phyloP scores from a whole-genome alignment of 2,113 vertebrate genomes.

The Eretmodus cyanostictus region DNA sequence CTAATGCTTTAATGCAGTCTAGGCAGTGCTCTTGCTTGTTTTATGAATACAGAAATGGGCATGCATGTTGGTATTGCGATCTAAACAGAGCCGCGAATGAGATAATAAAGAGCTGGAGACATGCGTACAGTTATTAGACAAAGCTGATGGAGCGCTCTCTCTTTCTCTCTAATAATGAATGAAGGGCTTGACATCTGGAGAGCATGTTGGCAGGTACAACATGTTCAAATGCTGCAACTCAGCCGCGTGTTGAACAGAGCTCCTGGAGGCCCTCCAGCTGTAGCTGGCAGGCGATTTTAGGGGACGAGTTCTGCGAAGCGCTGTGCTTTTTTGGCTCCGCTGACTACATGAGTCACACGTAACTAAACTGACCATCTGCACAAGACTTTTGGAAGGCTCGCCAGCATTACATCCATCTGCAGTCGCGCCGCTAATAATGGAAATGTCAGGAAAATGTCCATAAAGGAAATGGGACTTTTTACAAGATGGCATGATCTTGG shows the following conservation, averaged over 20 bases:
- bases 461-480: not conserved
- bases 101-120: not conserved
- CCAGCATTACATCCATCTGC: not conserved
- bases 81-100: not conserved
- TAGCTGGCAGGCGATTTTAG: not conserved
- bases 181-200: not conserved
- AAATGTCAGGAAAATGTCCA: not conserved
- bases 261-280: slow-evolving; percentile 16
- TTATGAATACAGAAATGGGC: not conserved
- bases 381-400: not conserved
- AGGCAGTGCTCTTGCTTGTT: not conserved
- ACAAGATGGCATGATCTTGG: not conserved
- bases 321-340: slow-evolving; percentile 1
- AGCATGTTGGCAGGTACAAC: slow-evolving; percentile 10
- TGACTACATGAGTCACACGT: slow-evolving; percentile 22
- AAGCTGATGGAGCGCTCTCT: not conserved
- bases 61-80: not conserved
- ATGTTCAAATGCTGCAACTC: not conserved
- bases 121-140: not conserved
- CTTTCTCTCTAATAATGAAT: not conserved
- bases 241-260: not conserved
- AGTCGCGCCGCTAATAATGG: not conserved
- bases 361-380: slow-evolving; percentile 27
- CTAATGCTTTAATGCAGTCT: not conserved
- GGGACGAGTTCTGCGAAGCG: not conserved